These are phyloP conservation scores for Dipodomys merriami DNA, from an alignment of 2,113 vertebrate species.

Conservation along the genomic window DNA sequence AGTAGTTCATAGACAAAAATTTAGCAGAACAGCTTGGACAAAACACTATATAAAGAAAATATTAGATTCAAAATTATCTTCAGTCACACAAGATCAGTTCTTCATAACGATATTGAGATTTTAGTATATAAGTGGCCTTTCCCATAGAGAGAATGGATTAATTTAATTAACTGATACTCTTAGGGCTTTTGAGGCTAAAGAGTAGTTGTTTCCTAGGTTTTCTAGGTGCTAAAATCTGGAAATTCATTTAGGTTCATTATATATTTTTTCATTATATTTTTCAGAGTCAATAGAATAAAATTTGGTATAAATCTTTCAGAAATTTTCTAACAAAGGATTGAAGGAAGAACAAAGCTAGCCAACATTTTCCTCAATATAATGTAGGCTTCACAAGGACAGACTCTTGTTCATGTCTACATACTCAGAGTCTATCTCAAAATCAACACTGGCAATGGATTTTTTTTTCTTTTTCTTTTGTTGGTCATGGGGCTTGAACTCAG, in stretches of 20 bases:
- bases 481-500: too few species aligned
- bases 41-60: not conserved
- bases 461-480: not conserved
- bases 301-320: not conserved
- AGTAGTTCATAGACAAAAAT: not conserved
- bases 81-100: not conserved
- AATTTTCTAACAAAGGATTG: not conserved
- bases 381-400: not conserved
- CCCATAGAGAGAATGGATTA: not conserved
- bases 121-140: not conserved
- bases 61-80: constrained; percentile 1
- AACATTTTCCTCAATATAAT: not conserved
- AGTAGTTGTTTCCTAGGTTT: not conserved
- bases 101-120: not conserved
- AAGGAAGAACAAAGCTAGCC: constrained; percentile 24
- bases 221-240: constrained; percentile 25
- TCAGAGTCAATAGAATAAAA: not conserved
- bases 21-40: not conserved
- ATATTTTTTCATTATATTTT: not conserved
- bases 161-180: not conserved
- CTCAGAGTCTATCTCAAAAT: not conserved
- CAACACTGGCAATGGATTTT: not conserved
- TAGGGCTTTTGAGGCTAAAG: not conserved
- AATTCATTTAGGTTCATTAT: constrained; percentile 19
- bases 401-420: not conserved